Evolutionary conservation across 2,113 vertebrate species (phyloP), one percentile per base, ranked within the genome.

Genomic region (Calyptomena viridis): DNA sequence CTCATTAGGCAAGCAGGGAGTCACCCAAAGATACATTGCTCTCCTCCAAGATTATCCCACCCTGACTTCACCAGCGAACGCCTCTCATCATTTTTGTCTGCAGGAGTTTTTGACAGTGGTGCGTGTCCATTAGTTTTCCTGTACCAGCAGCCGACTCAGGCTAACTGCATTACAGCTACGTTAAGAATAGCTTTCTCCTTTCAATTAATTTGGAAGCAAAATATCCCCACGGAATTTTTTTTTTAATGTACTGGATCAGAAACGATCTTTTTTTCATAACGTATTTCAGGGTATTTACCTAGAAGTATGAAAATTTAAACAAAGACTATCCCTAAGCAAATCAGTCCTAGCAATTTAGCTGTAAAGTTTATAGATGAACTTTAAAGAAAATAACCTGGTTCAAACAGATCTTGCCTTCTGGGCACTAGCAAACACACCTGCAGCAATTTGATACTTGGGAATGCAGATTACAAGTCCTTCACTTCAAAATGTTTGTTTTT

Each of bases 391-490:
- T 93, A 97, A 90, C 92, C 90, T 96, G 93, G 86, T 94, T 96
- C 80, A 90, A 96, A 95, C 89, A 96, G 93, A 94, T 93, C 87
- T 95, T 94, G 94, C 92, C 89, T 96, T 97, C 94, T 94, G 92
- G 90, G 93, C 89, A 76, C 91, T 60, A 87, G 91, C 84, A 97
- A 95, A 94, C 92, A 92, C 97, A 97, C 96, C 97, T 97, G 97
- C 96, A 97, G 97, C 95, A 95, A 97, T 95, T 19, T 93, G 96
- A 97, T 96, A 97, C 95, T 82, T 83, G 96, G 92, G 96, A 97
- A 97, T 96, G 96, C 88, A 96, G 96, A 97, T 97, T 96, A 96
- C 96, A 94, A 94, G 90, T 77, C 84, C 87, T 95, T 90, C 87
- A 95, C 92, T 96, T 97, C 89, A 95, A 95, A 95, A 95, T 91